phyloP scores from a whole-genome alignment of 1,140 invertebrate genomes.

The Ooceraea biroi region DNA sequence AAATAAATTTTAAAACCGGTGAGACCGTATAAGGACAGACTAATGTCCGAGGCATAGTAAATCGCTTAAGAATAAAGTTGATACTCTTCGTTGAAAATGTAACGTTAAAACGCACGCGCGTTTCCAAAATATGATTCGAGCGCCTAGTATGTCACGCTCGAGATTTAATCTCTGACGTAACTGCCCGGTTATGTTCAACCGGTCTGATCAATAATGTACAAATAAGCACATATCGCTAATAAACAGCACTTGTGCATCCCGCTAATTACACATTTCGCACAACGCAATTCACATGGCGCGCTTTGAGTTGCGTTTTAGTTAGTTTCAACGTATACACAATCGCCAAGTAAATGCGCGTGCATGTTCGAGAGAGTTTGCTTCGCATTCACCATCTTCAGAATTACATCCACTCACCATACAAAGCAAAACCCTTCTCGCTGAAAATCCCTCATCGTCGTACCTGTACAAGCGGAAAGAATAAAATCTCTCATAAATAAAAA shows the following conservation, averaged over 20 bases:
- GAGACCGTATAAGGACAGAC: neutral
- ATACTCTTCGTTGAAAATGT: neutral
- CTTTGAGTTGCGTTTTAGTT: neutral
- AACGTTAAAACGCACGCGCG: neutral
- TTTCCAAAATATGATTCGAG: neutral
- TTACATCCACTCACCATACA: neutral
- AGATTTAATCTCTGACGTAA: no score
- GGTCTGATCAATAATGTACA: no score
- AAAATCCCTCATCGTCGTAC: neutral
- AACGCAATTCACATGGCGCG: neutral
- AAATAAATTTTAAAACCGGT: neutral
- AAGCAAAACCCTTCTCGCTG: neutral
- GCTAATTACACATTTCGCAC: neutral
- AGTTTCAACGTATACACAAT: neutral
- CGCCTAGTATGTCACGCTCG: no score
- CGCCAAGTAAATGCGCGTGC: neutral
- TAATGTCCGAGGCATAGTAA: neutral
- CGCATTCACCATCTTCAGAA: neutral
- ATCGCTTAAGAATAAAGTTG: neutral
- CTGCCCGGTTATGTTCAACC: no score
- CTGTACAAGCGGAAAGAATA: no score
- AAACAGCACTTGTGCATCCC: neutral
- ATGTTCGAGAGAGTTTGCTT: neutral
- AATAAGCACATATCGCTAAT: neutral
- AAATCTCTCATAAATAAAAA: no score